A percentile compares a stretch with the other conserved stretches of the same genome.
Evolutionary conservation across 2,113 vertebrate genomes (phyloP).

Genomic region (Trachemys scripta): DNA sequence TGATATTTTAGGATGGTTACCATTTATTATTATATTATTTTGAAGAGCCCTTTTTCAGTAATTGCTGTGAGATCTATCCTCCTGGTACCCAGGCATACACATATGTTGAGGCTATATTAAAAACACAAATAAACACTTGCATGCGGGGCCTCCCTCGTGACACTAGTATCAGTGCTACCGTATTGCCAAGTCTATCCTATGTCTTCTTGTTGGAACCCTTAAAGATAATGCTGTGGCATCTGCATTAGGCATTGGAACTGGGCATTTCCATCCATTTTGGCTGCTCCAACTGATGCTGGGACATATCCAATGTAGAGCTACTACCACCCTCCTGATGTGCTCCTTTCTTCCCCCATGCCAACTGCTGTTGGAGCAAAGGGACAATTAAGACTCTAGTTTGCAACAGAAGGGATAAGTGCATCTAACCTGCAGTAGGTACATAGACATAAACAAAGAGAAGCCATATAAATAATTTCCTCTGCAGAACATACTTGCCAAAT

Average conservation of each 20-base stretch:
- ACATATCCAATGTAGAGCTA: neutral
- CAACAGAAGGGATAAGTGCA: neutral
- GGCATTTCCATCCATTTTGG: neutral
- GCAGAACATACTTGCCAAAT: neutral
- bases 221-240: neutral
- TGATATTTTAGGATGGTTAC: neutral
- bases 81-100: neutral
- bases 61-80: neutral
- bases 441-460: neutral
- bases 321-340: neutral
- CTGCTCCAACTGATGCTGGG: neutral
- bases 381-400: neutral
- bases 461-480: neutral
- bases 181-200: neutral
- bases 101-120: neutral
- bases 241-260: neutral
- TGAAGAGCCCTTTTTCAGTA: neutral
- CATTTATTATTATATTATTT: constrained; percentile 3
- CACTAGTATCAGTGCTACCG: neutral
- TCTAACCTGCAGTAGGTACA: no score
- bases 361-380: neutral
- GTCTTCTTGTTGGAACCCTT: neutral
- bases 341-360: neutral
- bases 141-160: neutral
- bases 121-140: constrained; percentile 25